phyloP scores from a whole-genome alignment of 1,140 invertebrate genomes.

The Drosophila persimilis region DNA sequence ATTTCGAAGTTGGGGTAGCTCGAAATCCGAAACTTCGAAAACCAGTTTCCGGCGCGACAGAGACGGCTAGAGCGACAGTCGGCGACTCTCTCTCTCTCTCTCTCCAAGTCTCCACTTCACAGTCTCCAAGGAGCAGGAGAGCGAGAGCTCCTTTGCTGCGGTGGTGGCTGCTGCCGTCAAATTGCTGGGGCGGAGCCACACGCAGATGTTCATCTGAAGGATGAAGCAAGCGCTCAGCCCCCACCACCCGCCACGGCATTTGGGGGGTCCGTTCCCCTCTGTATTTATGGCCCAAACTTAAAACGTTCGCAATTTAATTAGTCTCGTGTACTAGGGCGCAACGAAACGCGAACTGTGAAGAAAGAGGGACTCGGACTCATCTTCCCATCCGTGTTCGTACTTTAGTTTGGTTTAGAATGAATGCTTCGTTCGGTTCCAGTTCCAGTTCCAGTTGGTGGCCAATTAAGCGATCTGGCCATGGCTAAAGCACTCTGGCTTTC shows the following conservation, averaged over 20 bases:
- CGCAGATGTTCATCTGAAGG: conserved; percentile 32
- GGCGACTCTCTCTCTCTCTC: conserved; percentile 1
- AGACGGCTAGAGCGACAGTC: conserved; percentile 22
- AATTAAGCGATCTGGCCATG: conserved; percentile 76
- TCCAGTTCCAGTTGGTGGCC: conserved; percentile 38
- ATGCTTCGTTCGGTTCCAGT: conserved; percentile 41
- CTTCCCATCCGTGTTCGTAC: neutral
- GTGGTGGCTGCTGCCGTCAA: conserved; percentile 16
- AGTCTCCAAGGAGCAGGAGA: conserved; percentile 35
- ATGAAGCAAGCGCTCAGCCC: neutral
- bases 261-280: no score
- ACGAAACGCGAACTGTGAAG: conserved; percentile 46
- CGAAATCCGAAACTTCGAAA: conserved; percentile 67
- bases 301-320: conserved; percentile 74
- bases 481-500: conserved; percentile 5
- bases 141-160: conserved; percentile 18
- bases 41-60: conserved; percentile 51
- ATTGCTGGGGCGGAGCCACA: conserved; percentile 39
- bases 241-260: no score
- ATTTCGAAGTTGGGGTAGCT: conserved; percentile 70
- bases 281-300: conserved; percentile 64
- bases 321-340: conserved; percentile 67
- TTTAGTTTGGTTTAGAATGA: conserved; percentile 17
- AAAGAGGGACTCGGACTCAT: conserved; percentile 26
- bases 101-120: conserved; percentile 17